Conservation (phyloP, 1,140 invertebrate genomes). For the Cydia strobilella region DNA sequence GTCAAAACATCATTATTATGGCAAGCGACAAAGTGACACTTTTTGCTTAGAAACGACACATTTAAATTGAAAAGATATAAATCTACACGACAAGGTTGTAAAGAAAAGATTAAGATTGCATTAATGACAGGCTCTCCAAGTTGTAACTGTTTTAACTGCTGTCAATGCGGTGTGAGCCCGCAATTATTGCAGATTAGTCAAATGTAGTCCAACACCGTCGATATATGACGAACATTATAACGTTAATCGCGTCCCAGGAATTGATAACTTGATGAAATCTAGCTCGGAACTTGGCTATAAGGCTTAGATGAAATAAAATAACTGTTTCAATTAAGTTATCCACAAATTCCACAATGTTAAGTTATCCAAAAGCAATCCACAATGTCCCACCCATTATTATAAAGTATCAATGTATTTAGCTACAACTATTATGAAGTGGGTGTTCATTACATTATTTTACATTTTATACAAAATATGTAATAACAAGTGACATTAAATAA, state of each 20-base stretch:
- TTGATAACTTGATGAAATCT: slow-evolving; percentile 5
- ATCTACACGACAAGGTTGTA: neutral
- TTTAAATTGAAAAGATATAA: neutral
- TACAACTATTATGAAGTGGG: no score
- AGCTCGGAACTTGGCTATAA: neutral
- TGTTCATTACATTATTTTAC: neutral
- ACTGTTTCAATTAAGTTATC: no score
- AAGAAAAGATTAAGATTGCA: neutral
- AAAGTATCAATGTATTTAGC: no score
- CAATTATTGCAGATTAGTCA: slow-evolving; percentile 25
- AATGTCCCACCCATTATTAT: no score
- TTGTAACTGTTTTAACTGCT: neutral
- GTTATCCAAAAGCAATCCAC: no score
- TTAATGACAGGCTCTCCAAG: neutral
- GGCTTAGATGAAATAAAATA: no score
- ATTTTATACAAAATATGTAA: neutral
- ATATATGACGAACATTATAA: neutral
- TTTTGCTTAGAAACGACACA: no score
- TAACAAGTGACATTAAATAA: neutral
- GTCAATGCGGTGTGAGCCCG: neutral
- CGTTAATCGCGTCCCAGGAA: neutral
- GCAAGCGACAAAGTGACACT: no score
- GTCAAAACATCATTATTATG: no score
- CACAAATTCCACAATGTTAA: no score
- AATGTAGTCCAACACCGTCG: slow-evolving; percentile 1